Conservation (phyloP, 2,888 invertebrate genomes). For the Drosophila nr. fundita region DNA sequence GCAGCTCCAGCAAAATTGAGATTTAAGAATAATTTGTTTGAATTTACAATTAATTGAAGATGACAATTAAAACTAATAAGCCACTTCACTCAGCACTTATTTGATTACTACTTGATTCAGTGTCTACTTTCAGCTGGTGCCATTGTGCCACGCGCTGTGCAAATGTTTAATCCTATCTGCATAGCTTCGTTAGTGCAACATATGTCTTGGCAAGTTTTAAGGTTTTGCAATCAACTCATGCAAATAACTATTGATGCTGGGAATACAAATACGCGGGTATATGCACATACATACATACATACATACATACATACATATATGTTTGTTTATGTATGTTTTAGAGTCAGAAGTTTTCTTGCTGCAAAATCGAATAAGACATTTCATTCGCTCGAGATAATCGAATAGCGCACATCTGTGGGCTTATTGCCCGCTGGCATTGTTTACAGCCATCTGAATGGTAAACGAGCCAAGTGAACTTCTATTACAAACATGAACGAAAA, state of each 20-base stretch:
- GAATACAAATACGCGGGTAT: neutral
- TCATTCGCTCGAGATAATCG: constrained; percentile 78
- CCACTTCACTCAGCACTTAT: neutral
- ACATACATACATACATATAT: neutral
- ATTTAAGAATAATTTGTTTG: neutral
- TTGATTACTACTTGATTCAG: neutral
- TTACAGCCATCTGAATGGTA: constrained; percentile 68
- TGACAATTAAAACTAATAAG: neutral
- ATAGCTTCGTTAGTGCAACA: constrained; percentile 56
- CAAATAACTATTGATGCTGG: constrained; percentile 68
- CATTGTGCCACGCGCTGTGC: constrained; percentile 13
- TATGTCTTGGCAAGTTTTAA: constrained; percentile 61
- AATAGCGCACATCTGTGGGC: constrained; percentile 71
- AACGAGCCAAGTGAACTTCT: constrained; percentile 62
- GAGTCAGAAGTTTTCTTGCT: constrained; percentile 38
- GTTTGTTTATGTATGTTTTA: constrained; percentile 1
- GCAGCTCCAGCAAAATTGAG: neutral
- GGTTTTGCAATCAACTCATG: constrained; percentile 72
- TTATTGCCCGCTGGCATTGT: constrained; percentile 62
- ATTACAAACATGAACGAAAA: constrained; percentile 38
- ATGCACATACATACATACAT: neutral
- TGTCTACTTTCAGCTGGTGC: constrained; percentile 1
- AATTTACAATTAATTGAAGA: neutral
- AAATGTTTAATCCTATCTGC: constrained; percentile 52
- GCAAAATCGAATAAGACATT: constrained; percentile 79